These are phyloP conservation scores for Morpho helenor DNA, from an alignment of 2,888 invertebrate genomes.

Conservation along the genomic window DNA sequence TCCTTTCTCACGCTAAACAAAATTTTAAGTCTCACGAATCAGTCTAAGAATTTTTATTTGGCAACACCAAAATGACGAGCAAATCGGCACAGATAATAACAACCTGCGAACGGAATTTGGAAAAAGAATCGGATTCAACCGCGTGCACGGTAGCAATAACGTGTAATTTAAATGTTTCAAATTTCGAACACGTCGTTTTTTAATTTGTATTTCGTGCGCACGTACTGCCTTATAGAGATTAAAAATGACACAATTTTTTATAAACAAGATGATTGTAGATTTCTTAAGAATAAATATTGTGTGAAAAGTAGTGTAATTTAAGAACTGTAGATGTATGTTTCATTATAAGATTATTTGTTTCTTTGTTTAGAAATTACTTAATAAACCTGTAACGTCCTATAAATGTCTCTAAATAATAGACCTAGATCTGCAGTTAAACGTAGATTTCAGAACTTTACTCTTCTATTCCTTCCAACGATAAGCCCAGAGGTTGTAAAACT, in stretches of 20 bases:
- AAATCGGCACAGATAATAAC: conserved; percentile 72
- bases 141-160: conserved; percentile 76
- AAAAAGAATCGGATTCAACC: conserved; percentile 45
- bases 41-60: conserved; percentile 63
- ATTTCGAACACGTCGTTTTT: conserved; percentile 60
- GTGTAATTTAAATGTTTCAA: conserved; percentile 77
- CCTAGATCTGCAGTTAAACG: no score
- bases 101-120: conserved; percentile 64
- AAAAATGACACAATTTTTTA: conserved; percentile 24
- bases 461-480: no score
- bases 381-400: no score
- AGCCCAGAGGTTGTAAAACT: not conserved
- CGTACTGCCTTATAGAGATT: conserved; percentile 27
- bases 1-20: conserved; percentile 70
- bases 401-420: no score
- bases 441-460: no score
- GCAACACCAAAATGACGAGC: conserved; percentile 57
- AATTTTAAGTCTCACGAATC: conserved; percentile 67
- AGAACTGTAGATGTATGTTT: no score
- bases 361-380: no score
- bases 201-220: conserved; percentile 40
- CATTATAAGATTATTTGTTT: no score
- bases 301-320: no score
- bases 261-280: not conserved
- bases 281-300: not conserved